Evolutionary conservation across 2,113 vertebrate genomes (phyloP), one percentile per base, ranked within the genome.

Genomic region (Sarotherodon lohbergeri): DNA sequence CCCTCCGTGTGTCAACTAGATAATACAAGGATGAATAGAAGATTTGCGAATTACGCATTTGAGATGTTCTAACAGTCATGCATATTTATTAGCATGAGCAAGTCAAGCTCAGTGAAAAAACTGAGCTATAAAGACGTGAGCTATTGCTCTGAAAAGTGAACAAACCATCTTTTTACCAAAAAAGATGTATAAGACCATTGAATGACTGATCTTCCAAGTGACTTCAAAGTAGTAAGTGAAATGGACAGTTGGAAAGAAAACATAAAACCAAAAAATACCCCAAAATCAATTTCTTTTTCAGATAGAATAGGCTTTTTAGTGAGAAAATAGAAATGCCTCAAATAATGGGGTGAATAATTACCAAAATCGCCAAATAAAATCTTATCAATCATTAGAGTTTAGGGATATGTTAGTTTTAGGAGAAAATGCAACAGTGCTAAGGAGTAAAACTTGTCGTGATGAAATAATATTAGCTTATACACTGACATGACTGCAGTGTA

Each of bases 1-100:
- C 96, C 82, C 96, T 95, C 12, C 90, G 93, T 95, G 91, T 85
- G 63, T 93, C 85, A 91, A 89, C 89, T 87, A 91, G 84, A 97
- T 97, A 83, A 93, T 93, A 90, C 24, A 90, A 80, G 34, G 83
- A 89, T 52, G 94, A 85, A 94, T 22, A 89, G 19, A 96, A 36
- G 87, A 89, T 85, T 92, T 46, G 93, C 36, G 66, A 57, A 83
- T 84, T 80, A 34, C 17, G 73, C 46, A n/a, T 78, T 78, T 34
- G 14, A 86, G 85, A 88, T 7, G 68, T 78, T 83, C 52, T 4
- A 54, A 84, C 4, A 14, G 43, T 76, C 59, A 61, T 81, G 66
- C 27, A 19, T 50, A 52, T 71, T 85, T 24, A 85, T 90, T 34
- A 82, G 82, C 86, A 90, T 87, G 82, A 88, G 66, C 14, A 90